phyloP scores from a whole-genome alignment of 1,140 invertebrate species.

The Drosophila subobscura region DNA sequence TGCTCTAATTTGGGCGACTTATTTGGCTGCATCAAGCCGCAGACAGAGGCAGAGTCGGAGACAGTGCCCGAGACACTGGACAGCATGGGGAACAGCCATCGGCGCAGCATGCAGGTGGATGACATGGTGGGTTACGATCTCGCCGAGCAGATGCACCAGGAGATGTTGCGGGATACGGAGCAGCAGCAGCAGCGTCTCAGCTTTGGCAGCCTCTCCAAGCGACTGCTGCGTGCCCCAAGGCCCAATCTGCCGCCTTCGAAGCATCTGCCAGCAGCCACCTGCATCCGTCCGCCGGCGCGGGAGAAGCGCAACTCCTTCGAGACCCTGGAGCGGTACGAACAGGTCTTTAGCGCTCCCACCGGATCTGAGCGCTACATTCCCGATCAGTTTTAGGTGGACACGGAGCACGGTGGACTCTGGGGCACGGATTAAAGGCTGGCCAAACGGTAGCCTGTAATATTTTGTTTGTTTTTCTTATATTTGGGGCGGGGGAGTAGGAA shows the following conservation, averaged over 20 bases:
- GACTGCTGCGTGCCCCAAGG: not conserved
- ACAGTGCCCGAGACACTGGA: too few relatives aligned
- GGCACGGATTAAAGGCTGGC: too few relatives aligned
- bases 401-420: not conserved
- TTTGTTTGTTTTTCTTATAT: too few relatives aligned
- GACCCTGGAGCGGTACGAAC: constrained; percentile 42
- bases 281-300: constrained; percentile 1
- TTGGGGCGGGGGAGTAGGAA: too few relatives aligned
- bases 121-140: not conserved
- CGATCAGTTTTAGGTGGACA: constrained; percentile 9
- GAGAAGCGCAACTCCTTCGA: constrained; percentile 35
- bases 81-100: not conserved
- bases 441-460: too few relatives aligned
- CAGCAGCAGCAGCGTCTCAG: not conserved
- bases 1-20: constrained; percentile 35
- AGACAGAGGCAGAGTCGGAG: constrained; percentile 16
- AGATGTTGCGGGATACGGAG: constrained; percentile 1
- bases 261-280: not conserved
- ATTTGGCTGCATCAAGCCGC: constrained; percentile 36
- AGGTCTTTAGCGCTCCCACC: constrained; percentile 8
- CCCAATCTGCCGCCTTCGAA: constrained; percentile 4
- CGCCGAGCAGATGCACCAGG: not conserved
- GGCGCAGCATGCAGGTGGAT: not conserved
- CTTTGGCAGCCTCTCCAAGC: not conserved
- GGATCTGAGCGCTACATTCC: constrained; percentile 1